Percentiles rank a stretch among this genome's conserved stretches.
These are phyloP conservation scores for Craterocephalus amniculus DNA, from an alignment of 2,797 vertebrate species.

Conservation along the genomic window DNA sequence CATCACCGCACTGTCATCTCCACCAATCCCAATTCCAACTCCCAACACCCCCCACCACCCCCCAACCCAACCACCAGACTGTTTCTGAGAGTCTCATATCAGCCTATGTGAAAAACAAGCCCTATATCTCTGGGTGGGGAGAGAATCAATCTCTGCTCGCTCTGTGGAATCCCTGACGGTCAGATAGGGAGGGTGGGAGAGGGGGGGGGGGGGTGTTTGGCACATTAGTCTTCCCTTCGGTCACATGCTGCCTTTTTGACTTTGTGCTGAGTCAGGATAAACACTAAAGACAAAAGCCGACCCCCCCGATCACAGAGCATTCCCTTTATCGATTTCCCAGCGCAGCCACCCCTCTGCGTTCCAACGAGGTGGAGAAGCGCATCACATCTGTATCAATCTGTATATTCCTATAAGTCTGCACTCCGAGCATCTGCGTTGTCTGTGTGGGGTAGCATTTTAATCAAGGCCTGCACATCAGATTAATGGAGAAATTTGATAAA, in stretches of 20 bases:
- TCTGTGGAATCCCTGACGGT: slow-evolving; percentile 69
- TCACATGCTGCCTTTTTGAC: slow-evolving; percentile 70
- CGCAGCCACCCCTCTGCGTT: slow-evolving; percentile 52
- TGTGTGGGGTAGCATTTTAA: slow-evolving; percentile 75
- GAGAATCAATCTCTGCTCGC: slow-evolving; percentile 76
- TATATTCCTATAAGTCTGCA: slow-evolving; percentile 63
- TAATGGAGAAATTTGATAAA: slow-evolving; percentile 83
- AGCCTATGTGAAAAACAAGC: slow-evolving; percentile 71
- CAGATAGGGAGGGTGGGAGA: slow-evolving; percentile 25
- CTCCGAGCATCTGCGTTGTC: slow-evolving; percentile 67
- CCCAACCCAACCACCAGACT: slow-evolving; percentile 22
- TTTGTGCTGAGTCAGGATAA: slow-evolving; percentile 75
- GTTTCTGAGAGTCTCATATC: slow-evolving; percentile 66
- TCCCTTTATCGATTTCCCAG: slow-evolving; percentile 66
- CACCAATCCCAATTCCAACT: slow-evolving; percentile 62
- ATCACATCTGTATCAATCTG: slow-evolving; percentile 75
- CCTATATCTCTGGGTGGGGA: slow-evolving; percentile 66
- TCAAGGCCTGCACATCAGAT: slow-evolving; percentile 74
- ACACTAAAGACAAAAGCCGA: slow-evolving; percentile 64
- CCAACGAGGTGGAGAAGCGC: slow-evolving; percentile 31
- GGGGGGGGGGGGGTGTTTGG: slow-evolving; percentile 9
- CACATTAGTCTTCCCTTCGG: slow-evolving; percentile 68
- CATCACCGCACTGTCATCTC: slow-evolving; percentile 70
- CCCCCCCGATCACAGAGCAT: slow-evolving; percentile 46
- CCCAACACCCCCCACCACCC: neutral